Evolutionary conservation across 2,113 vertebrate species (phyloP).

Genomic region (Rattus rattus): DNA sequence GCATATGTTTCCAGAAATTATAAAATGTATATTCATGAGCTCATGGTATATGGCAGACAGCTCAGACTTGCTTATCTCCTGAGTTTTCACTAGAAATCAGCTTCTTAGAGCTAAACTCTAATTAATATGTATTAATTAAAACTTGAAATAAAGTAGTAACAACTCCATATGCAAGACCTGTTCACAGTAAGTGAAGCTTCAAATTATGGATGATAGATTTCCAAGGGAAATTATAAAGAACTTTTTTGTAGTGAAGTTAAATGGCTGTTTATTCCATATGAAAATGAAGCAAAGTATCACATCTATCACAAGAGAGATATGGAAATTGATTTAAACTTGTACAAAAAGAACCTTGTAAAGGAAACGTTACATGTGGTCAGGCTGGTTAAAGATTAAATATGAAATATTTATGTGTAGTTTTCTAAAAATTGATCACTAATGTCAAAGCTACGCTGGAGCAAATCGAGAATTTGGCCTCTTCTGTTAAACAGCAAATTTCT

Average conservation of each 20-base stretch:
- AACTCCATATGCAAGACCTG: not conserved
- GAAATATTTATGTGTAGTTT: not conserved
- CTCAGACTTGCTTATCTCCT: not conserved
- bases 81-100: not conserved
- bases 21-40: slow-evolving; percentile 25
- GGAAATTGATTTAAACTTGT: not conserved
- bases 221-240: not conserved
- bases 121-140: slow-evolving; percentile 32
- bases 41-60: not conserved
- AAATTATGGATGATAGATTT: not conserved
- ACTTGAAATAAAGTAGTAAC: not conserved
- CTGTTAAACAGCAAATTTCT: not conserved
- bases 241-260: not conserved
- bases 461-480: not conserved
- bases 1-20: slow-evolving; percentile 23
- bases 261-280: not conserved
- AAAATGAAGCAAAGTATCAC: not conserved
- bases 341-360: not conserved
- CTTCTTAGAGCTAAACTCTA: not conserved
- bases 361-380: not conserved
- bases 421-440: not conserved
- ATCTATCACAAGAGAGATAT: not conserved
- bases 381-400: not conserved
- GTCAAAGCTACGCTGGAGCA: not conserved
- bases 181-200: not conserved